These are phyloP conservation scores for Melitaea athalia DNA, from an alignment of 2,888 invertebrate species.

Conservation along the genomic window DNA sequence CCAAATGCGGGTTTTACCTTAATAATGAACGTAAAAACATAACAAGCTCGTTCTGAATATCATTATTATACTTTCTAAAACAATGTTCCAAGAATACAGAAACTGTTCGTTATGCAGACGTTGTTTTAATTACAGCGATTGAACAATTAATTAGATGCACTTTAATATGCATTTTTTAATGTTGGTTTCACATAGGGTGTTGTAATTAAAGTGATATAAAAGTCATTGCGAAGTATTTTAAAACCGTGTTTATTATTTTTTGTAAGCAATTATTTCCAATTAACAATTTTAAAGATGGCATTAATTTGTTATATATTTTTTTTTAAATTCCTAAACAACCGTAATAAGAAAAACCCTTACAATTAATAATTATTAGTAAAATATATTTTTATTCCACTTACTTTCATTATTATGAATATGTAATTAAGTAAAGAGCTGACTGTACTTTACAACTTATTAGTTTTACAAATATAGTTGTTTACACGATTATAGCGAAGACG, in stretches of 20 bases:
- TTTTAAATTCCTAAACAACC: background rate
- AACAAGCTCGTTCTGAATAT: constrained; percentile 58
- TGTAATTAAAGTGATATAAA: background rate
- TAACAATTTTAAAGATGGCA: too few species aligned
- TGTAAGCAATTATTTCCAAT: too few species aligned
- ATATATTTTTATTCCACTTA: too few species aligned
- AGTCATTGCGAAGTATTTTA: background rate
- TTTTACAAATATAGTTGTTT: background rate
- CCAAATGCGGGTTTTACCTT: constrained; percentile 77
- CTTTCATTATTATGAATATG: too few species aligned
- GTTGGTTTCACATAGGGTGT: constrained; percentile 4
- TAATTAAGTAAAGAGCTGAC: too few species aligned
- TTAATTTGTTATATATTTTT: background rate
- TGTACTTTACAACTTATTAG: too few species aligned
- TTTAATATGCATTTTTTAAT: constrained; percentile 21
- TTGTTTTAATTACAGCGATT: constrained; percentile 28
- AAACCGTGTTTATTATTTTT: background rate
- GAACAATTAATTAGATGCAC: constrained; percentile 14
- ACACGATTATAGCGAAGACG: background rate
- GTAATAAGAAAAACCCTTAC: background rate
- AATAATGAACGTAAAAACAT: constrained; percentile 61
- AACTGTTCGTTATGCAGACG: constrained; percentile 29
- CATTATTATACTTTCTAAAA: constrained; percentile 45
- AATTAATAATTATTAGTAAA: too few species aligned
- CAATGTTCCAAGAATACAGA: constrained; percentile 25